phyloP scores from a whole-genome alignment of 2,113 vertebrate genomes.

The Sterna hirundo region DNA sequence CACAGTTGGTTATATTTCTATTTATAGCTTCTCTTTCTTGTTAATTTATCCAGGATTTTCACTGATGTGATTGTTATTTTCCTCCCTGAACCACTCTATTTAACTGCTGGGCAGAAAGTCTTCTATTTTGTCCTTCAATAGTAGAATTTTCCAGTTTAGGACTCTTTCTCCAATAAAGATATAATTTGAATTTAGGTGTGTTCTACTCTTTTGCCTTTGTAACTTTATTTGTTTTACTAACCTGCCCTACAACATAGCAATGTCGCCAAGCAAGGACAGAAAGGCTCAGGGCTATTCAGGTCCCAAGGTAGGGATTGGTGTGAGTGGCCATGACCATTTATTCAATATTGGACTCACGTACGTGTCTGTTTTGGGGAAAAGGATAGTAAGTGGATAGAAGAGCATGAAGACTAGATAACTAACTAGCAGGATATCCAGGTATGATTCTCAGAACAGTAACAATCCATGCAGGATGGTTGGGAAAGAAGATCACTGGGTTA shows the following conservation, averaged over 20 bases:
- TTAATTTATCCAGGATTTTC: not conserved
- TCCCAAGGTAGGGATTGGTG: accelerated
- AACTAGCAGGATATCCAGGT: not conserved
- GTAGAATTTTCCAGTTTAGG: not conserved
- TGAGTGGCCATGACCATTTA: not conserved
- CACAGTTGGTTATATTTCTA: not conserved
- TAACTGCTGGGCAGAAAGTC: not conserved
- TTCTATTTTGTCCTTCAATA: not conserved
- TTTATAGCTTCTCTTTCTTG: not conserved
- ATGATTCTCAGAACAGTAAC: not conserved
- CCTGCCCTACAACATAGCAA: not conserved
- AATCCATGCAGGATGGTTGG: not conserved
- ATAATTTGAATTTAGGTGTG: not conserved
- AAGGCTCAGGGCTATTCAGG: not conserved
- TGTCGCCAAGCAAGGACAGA: not conserved
- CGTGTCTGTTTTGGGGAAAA: not conserved
- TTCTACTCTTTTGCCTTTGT: not conserved
- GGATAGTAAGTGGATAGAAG: not conserved
- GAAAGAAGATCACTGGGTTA: not conserved
- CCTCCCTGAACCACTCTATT: not conserved
- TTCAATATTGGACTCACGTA: not conserved
- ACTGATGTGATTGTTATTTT: not conserved
- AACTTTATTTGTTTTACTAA: not conserved
- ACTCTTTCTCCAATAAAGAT: not conserved
- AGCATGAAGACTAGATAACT: not conserved